These are phyloP conservation scores for Drosophila navojoa DNA, from an alignment of 1,140 invertebrate genomes.

Conservation along the genomic window DNA sequence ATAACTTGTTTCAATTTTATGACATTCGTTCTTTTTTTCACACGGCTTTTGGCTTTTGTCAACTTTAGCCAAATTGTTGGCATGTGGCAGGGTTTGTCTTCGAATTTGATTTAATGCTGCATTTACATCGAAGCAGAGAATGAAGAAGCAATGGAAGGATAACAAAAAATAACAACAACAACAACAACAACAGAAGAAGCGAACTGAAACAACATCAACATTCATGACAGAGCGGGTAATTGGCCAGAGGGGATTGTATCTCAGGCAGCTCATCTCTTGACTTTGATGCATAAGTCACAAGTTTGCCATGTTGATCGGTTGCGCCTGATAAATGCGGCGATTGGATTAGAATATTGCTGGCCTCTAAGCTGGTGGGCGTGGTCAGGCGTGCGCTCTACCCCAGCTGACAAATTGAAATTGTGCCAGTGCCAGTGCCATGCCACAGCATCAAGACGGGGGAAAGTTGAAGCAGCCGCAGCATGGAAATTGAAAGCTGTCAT, in stretches of 20 bases:
- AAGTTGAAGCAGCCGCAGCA: slow-evolving; percentile 15
- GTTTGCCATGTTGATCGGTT: slow-evolving; percentile 70
- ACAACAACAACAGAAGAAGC: neutral
- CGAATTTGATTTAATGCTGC: slow-evolving; percentile 77
- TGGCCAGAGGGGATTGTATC: slow-evolving; percentile 50
- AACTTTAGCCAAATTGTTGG: slow-evolving; percentile 66
- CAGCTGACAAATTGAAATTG: slow-evolving; percentile 71
- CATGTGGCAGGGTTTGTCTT: slow-evolving; percentile 56
- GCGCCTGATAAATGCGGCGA: slow-evolving; percentile 75
- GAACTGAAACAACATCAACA: slow-evolving; percentile 53
- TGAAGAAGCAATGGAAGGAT: slow-evolving; percentile 21
- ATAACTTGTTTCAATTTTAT: slow-evolving; percentile 9
- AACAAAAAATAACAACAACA: neutral
- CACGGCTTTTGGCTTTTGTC: slow-evolving; percentile 64
- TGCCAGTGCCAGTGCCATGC: no score
- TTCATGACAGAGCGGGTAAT: slow-evolving; percentile 60
- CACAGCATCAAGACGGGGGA: neutral
- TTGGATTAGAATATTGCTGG: slow-evolving; percentile 74
- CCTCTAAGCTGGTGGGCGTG: slow-evolving; percentile 71
- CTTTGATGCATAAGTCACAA: slow-evolving; percentile 80
- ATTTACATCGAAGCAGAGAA: slow-evolving; percentile 61
- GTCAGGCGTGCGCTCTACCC: slow-evolving; percentile 44
- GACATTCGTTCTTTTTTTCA: slow-evolving; percentile 27
- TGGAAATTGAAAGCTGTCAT: slow-evolving; percentile 77
- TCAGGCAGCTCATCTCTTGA: slow-evolving; percentile 61